Conservation (phyloP, 2,888 invertebrate species). For the Spicauda simplicius region DNA sequence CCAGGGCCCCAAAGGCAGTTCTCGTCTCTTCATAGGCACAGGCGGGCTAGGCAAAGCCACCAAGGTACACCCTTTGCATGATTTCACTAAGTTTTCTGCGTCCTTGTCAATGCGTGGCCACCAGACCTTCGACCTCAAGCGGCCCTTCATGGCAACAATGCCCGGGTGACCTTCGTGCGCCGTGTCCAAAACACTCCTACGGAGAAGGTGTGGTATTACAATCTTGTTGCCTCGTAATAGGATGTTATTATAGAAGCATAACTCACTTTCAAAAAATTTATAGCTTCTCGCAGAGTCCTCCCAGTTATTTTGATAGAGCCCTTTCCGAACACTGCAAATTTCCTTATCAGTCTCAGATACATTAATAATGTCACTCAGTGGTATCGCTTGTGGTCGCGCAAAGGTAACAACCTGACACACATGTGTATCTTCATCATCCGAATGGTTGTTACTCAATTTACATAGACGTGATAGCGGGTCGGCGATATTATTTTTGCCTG, state of each 20-base stretch:
- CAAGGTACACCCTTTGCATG: constrained; percentile 3
- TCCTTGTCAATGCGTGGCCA: constrained; percentile 10
- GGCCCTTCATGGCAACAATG: constrained; percentile 4
- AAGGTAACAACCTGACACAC: constrained; percentile 6
- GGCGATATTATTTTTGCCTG: constrained; percentile 17
- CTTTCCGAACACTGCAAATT: constrained; percentile 31
- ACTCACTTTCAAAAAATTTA: constrained; percentile 4
- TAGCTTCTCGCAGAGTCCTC: not conserved
- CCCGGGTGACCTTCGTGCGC: constrained; percentile 12
- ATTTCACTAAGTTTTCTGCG: not conserved
- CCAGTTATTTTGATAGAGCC: constrained; percentile 26
- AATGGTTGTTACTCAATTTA: not conserved
- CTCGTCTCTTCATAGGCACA: not conserved
- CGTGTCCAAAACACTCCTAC: not conserved
- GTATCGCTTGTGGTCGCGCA: constrained; percentile 27
- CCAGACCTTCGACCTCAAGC: constrained; percentile 9
- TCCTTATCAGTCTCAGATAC: constrained; percentile 32
- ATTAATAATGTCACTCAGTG: constrained; percentile 32
- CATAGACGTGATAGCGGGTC: constrained; percentile 8
- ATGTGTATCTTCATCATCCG: constrained; percentile 6
- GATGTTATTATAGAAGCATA: constrained; percentile 2
- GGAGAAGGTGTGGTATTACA: constrained; percentile 1
- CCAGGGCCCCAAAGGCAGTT: not conserved
- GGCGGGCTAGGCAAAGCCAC: not conserved
- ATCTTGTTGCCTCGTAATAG: constrained; percentile 8